phyloP scores from a whole-genome alignment of 2,113 vertebrate genomes.

The Mormyrus iriodes region DNA sequence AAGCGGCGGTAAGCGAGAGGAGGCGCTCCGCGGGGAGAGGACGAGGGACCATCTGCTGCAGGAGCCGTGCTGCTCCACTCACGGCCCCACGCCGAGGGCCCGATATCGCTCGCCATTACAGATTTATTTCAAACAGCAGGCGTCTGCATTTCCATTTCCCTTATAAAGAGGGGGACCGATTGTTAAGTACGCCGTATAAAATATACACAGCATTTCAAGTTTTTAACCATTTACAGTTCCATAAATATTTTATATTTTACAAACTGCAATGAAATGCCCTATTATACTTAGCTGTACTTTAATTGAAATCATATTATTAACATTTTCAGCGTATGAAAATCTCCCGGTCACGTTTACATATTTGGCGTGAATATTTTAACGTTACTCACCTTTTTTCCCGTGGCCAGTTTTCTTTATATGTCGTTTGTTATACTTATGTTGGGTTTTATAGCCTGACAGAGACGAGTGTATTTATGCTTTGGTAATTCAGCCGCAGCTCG shows the following conservation, averaged over 20 bases:
- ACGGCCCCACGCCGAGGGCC: conserved; percentile 6
- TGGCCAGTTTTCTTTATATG: not conserved
- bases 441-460: not conserved
- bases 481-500: not conserved
- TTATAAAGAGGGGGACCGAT: not conserved
- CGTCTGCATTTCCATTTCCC: not conserved
- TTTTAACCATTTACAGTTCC: not conserved
- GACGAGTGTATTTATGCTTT: not conserved
- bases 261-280: not conserved
- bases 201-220: not conserved
- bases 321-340: not conserved
- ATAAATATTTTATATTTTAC: not conserved
- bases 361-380: not conserved
- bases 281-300: conserved; percentile 2
- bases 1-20: conserved; percentile 47
- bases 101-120: conserved; percentile 3
- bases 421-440: not conserved
- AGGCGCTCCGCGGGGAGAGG: conserved; percentile 78
- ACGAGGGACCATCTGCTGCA: conserved; percentile 63
- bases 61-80: conserved; percentile 11
- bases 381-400: not conserved
- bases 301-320: not conserved
- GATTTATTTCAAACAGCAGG: conserved; percentile 21
- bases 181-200: not conserved
- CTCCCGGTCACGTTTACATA: not conserved